These are phyloP conservation scores for Daphoenositta chrysoptera DNA, from an alignment of 2,113 vertebrate species.

Conservation along the genomic window DNA sequence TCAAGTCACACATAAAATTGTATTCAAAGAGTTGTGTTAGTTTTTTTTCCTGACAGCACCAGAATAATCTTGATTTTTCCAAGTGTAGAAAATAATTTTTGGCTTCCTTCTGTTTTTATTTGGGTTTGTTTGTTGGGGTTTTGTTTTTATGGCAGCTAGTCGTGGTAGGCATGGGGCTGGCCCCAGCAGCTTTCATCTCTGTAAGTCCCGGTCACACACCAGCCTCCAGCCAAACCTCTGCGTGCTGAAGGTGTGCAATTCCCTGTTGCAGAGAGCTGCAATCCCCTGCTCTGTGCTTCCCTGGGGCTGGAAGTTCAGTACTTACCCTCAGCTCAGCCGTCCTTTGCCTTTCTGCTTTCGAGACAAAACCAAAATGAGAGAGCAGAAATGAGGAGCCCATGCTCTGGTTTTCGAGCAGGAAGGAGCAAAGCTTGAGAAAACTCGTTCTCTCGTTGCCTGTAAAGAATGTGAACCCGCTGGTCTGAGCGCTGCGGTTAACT, in stretches of 20 bases:
- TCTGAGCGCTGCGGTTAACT: conserved; percentile 19
- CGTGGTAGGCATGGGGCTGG: neutral
- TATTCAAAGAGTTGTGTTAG: neutral
- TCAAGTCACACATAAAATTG: neutral
- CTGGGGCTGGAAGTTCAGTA: neutral
- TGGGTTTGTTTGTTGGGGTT: neutral
- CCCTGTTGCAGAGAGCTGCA: neutral
- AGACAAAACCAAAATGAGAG: neutral
- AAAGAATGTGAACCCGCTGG: conserved; percentile 45
- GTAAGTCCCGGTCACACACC: neutral
- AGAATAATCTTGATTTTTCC: neutral
- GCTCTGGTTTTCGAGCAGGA: neutral
- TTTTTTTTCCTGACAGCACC: rapidly evolving
- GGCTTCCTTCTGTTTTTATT: neutral
- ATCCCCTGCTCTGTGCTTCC: rapidly evolving
- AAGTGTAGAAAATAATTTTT: neutral
- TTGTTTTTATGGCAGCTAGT: neutral
- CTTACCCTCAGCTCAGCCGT: neutral
- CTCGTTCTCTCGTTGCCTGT: neutral
- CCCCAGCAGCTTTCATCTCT: neutral
- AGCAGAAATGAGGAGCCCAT: neutral
- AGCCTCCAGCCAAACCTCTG: neutral
- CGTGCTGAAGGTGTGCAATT: neutral
- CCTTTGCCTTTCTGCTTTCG: neutral
- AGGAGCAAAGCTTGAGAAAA: conserved; percentile 9